Base-by-base conservation (phyloP, 2,888 invertebrate genomes). In the Dryococelus australis region DNA sequence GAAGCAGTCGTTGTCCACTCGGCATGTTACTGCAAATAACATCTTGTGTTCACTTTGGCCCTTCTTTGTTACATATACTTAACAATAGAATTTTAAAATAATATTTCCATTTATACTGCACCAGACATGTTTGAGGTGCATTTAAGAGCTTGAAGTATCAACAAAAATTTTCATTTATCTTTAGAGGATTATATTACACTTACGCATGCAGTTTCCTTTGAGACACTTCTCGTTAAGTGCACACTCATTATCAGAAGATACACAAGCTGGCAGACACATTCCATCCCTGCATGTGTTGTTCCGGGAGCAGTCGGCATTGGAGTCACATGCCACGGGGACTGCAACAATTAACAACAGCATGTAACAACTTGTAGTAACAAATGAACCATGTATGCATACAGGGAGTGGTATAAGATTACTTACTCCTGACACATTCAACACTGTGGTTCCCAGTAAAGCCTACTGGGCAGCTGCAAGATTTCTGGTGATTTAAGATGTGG, bases 1-100 rank as follows among this genome's bases (percentile, higher is more conserved):
- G 95, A 98, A 98, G 91, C 98, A 98, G 91, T 98, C 98, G 91
- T 98, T 97, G 91, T 98, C 98, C 0, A 97, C 96, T 85, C 97
- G 95, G 91, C 98, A 98, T 5, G 98, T 98, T 88, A 98, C 95
- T 95, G 92, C 91, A 93, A 90, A 86, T 84, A 79, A 88, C 86
- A 87, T 43, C 20, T 24, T 65, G 16, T 24, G 10, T 65, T 86
- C 65, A 65, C 65, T n/a, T 16, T 47, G 47, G 10, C 47, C 47
- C 12, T 47, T 47, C 47, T 16, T 47, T 47, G 10, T 47, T 47
- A 47, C 47, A 47, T 47, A 47, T 16, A 47, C 16, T 47, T 16
- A 13, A 47, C 47, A 10, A 47, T 13, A 47, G 47, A 47, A 47
- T 47, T 47, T 47, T 10, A 13, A 47, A 35, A 16, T 13, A 47